A percentile compares a stretch with the other conserved stretches of the same genome.
phyloP scores from a whole-genome alignment of 2,888 invertebrate species.

The Odontocerum albicorne region DNA sequence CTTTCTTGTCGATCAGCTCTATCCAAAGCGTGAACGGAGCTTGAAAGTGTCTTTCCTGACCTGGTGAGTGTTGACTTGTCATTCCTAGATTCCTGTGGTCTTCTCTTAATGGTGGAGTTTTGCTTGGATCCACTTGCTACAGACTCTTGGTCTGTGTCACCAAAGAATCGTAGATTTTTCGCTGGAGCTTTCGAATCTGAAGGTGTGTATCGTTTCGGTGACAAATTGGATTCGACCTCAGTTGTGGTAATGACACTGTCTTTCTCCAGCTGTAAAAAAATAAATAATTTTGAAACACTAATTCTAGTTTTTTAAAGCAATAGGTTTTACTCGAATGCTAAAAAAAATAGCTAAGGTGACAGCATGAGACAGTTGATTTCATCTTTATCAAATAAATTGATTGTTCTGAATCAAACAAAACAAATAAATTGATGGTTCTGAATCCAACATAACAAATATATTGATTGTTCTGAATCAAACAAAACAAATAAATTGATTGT shows the following conservation, averaged over 20 bases:
- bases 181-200: slow-evolving; percentile 53
- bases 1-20: slow-evolving; percentile 49
- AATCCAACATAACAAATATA: too few relatives aligned
- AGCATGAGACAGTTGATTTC: too few relatives aligned
- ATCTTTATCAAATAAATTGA: too few relatives aligned
- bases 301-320: too few relatives aligned
- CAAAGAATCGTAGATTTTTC: slow-evolving; percentile 81
- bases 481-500: too few relatives aligned
- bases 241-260: slow-evolving; percentile 57
- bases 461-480: too few relatives aligned
- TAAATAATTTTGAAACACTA: slow-evolving; percentile 4
- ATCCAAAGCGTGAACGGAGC: slow-evolving; percentile 52
- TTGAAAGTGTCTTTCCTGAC: slow-evolving; percentile 45
- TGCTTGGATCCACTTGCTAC: slow-evolving; percentile 54
- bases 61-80: slow-evolving; percentile 21
- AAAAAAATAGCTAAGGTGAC: too few relatives aligned
- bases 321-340: too few relatives aligned
- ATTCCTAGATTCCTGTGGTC: slow-evolving; percentile 9
- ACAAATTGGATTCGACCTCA: slow-evolving; percentile 55
- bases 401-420: too few relatives aligned
- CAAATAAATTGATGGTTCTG: too few relatives aligned
- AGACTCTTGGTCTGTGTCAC: slow-evolving; percentile 80
- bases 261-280: slow-evolving; percentile 48
- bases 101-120: slow-evolving; percentile 42
- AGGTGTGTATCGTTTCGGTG: slow-evolving; percentile 44